Evolutionary conservation across 2,888 invertebrate genomes (phyloP), one percentile per base, ranked within the genome.

Genomic region (Platynereis dumerilii): DNA sequence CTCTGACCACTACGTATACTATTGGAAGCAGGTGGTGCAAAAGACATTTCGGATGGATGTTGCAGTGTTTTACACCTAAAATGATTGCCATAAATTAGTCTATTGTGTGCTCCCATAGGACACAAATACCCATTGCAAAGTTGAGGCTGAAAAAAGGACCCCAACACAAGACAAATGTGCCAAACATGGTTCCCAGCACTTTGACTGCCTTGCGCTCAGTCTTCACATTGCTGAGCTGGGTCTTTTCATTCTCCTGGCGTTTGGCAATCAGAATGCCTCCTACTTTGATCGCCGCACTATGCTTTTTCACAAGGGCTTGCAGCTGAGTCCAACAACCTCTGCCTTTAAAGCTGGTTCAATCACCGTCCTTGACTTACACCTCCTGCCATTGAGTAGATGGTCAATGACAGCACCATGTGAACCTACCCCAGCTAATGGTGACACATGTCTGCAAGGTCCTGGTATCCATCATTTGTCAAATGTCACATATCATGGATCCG

Each of bases 151-250:
- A 83, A 73, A 84, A 83, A 24, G 83, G 84, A 3, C 81, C 81
- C 83, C 84, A 83, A 70, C 81, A 81, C 27, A 82, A 69, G 5
- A 83, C 77, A 69, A 84, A 83, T 48, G 82, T 79, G 42, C 76
- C 77, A 69, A 84, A 83, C 61, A 84, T 81, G 20, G 82, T 78
- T 28, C 82, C 83, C 2, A 84, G 76, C 5, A 83, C 96, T 86
- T 96, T 95, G 15, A 96, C 96, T 0, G 97, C 97, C 83, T 96
- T 96, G 81, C 96, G 96, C 82, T 97, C 96, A 60, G 94, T 88
- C 2, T 92, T 88, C 61, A 96, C 85, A 52, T 77, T 91, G 42
- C 74, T 68, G 54, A 68, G 61, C 52, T 65, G 57, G 59, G 62
- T 69, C 52, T 75, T 74, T 60, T 76, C 69, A 26, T 71, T 67